phyloP scores from a whole-genome alignment of 2,888 invertebrate genomes.

The Amiota minor region DNA sequence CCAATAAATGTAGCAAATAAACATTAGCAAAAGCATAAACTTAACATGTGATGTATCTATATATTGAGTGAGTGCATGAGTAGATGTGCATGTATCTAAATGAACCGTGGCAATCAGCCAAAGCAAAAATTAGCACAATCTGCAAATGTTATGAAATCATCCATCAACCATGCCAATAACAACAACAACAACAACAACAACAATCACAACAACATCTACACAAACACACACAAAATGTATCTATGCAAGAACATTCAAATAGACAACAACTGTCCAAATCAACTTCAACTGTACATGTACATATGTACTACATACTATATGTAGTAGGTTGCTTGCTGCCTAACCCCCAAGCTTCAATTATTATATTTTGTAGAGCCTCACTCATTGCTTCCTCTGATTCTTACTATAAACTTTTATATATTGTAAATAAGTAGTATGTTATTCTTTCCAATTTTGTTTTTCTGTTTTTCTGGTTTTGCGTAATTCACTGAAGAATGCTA shows the following conservation, averaged over 20 bases:
- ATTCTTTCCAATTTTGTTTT: neutral
- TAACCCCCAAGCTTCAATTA: too few species aligned
- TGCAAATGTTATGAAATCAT: constrained; percentile 30
- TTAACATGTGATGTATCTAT: too few species aligned
- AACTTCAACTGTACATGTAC: neutral
- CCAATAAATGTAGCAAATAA: too few species aligned
- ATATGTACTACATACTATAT: neutral
- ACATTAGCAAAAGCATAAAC: too few species aligned
- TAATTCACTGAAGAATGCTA: constrained; percentile 2
- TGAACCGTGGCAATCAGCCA: constrained; percentile 11
- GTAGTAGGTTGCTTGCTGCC: neutral
- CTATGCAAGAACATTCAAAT: neutral
- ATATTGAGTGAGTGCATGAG: constrained; percentile 2
- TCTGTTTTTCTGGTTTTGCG: neutral
- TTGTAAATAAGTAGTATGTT: neutral
- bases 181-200: neutral
- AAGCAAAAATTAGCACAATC: constrained; percentile 21
- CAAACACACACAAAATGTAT: neutral
- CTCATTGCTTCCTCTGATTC: neutral
- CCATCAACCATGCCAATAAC: neutral
- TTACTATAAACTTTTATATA: neutral
- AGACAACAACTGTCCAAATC: neutral
- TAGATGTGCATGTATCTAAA: constrained; percentile 4
- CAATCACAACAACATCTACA: neutral
- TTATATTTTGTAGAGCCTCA: too few species aligned